Percentiles rank a stretch among this genome's conserved stretches.
These are phyloP conservation scores for Salmo trutta DNA, from an alignment of 2,797 vertebrate genomes.

Conservation along the genomic window DNA sequence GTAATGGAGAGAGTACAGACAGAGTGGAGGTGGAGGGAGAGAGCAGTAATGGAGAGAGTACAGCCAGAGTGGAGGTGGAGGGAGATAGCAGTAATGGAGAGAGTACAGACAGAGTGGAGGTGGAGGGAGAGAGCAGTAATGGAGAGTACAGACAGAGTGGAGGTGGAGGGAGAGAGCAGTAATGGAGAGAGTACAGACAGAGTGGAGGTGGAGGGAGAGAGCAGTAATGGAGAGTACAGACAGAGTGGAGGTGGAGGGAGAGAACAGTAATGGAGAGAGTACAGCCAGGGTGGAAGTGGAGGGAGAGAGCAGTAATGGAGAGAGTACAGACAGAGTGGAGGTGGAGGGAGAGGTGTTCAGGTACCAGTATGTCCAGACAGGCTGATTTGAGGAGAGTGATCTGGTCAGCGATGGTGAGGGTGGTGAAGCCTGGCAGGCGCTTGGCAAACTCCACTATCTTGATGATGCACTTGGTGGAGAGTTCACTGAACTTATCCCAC, in stretches of 20 bases:
- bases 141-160: too few relatives aligned
- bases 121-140: too few relatives aligned
- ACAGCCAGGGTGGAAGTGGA: too few relatives aligned
- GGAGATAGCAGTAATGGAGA: too few relatives aligned
- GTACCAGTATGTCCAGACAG: slow-evolving; percentile 92
- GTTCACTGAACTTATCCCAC: slow-evolving; percentile 96
- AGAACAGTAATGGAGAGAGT: too few relatives aligned
- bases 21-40: slow-evolving; percentile 8
- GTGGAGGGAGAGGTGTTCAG: neutral
- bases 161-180: too few relatives aligned
- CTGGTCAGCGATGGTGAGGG: slow-evolving; percentile 92
- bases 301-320: too few relatives aligned
- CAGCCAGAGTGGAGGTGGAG: neutral
- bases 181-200: too few relatives aligned
- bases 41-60: neutral
- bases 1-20: too few relatives aligned
- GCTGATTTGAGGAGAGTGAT: slow-evolving; percentile 94
- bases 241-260: too few relatives aligned
- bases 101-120: too few relatives aligned
- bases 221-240: slow-evolving; percentile 6
- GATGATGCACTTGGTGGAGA: slow-evolving; percentile 96
- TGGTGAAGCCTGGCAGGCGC: slow-evolving; percentile 88
- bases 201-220: slow-evolving; percentile 8
- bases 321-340: too few relatives aligned
- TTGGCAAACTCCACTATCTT: slow-evolving; percentile 97